phyloP scores from a whole-genome alignment of 2,888 invertebrate species.

The Acronicta leporina region DNA sequence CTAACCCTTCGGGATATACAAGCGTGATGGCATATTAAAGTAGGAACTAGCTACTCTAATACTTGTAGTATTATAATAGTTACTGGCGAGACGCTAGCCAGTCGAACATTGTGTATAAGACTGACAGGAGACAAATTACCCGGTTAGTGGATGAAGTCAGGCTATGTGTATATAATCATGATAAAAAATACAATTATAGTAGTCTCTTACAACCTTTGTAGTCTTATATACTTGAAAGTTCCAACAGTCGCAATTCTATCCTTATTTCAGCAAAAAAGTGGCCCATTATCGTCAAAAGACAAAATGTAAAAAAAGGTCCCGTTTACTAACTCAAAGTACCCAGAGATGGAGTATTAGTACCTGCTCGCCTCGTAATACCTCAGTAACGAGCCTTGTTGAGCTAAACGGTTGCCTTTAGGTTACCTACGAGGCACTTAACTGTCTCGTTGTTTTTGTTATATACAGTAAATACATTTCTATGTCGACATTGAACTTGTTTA shows the following conservation, averaged over 20 bases:
- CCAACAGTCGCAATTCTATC: neutral
- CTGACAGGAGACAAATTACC: no score
- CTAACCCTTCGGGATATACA: no score
- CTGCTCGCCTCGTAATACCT: slow-evolving; percentile 10
- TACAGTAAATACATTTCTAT: no score
- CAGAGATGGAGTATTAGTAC: slow-evolving; percentile 15
- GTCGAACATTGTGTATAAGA: no score
- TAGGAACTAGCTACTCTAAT: no score
- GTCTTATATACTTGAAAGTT: neutral
- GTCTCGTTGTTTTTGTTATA: slow-evolving; percentile 36
- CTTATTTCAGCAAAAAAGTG: neutral
- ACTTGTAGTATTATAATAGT: no score
- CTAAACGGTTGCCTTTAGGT: slow-evolving; percentile 25
- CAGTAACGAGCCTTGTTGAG: slow-evolving; percentile 19
- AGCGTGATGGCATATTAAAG: no score
- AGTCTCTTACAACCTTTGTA: no score
- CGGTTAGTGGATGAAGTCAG: no score
- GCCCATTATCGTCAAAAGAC: neutral
- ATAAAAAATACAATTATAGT: no score
- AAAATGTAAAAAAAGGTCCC: slow-evolving; percentile 7
- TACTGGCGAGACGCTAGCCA: no score
- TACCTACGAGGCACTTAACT: slow-evolving; percentile 2
- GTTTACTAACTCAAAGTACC: slow-evolving; percentile 7
- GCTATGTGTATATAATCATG: no score
- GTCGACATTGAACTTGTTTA: neutral